Evolutionary conservation across 2,113 vertebrate species (phyloP).

Genomic region (Lagopus leucura): DNA sequence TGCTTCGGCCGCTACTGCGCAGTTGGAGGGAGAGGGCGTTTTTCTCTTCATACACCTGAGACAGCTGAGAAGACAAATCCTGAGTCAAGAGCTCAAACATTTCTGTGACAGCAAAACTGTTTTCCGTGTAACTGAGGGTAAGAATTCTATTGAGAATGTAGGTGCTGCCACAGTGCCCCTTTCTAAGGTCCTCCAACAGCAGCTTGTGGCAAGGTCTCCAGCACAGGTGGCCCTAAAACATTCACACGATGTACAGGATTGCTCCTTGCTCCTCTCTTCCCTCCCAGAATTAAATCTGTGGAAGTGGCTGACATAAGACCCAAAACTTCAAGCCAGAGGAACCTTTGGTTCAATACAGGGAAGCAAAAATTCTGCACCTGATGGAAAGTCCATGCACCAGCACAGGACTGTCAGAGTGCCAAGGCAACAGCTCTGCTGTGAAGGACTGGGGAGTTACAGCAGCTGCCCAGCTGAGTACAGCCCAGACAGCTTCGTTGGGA

Average conservation of each 20-base stretch:
- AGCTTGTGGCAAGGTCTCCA: background rate
- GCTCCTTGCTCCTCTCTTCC: background rate
- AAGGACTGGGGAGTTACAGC: background rate
- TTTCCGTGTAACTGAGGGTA: background rate
- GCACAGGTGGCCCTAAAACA: background rate
- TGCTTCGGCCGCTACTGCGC: slow-evolving; percentile 51
- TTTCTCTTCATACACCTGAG: slow-evolving; percentile 85
- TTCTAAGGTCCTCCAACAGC: background rate
- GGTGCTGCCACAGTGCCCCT: background rate
- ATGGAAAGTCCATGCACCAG: background rate
- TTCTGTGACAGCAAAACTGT: background rate
- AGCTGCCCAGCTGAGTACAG: background rate
- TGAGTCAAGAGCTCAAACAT: background rate
- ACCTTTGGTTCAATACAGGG: background rate
- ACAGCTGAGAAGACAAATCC: slow-evolving; percentile 69
- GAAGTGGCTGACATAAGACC: background rate
- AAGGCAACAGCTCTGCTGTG: background rate
- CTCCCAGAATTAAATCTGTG: background rate
- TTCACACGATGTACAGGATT: background rate
- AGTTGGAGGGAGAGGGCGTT: slow-evolving; percentile 80
- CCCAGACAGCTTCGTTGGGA: background rate
- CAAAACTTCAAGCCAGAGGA: background rate
- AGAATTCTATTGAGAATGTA: background rate
- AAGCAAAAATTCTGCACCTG: background rate
- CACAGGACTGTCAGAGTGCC: background rate